Conservation (phyloP, 2,888 invertebrate species). For the Tenthredo scrophulariae region DNA sequence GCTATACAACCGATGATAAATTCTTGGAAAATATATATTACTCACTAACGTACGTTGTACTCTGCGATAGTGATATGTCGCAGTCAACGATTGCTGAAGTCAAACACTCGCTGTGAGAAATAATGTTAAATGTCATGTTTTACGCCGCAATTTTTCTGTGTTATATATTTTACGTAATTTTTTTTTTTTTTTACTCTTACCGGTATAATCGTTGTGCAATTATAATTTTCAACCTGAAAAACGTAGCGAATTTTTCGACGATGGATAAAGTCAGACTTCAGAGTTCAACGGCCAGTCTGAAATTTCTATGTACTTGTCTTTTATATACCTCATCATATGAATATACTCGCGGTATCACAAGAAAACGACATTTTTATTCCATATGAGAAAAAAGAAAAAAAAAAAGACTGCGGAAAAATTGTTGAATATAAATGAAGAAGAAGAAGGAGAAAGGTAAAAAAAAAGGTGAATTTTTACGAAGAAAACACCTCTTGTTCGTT, state of each 20-base stretch:
- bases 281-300: not conserved
- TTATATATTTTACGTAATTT: not conserved
- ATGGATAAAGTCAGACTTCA: not conserved
- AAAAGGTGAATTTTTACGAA: not conserved
- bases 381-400: not conserved
- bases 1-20: not conserved
- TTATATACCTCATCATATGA: not conserved
- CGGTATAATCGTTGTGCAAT: not conserved
- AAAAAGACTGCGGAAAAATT: not conserved
- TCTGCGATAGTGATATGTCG: not conserved
- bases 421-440: not conserved
- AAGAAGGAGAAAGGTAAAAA: not conserved
- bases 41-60: not conserved
- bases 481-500: slow-evolving; percentile 16
- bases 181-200: not conserved
- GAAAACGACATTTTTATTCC: not conserved
- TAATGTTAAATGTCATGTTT: not conserved
- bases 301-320: not conserved
- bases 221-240: not conserved
- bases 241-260: not conserved
- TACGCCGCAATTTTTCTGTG: not conserved
- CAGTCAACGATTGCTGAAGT: not conserved
- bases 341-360: not conserved
- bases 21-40: slow-evolving; percentile 8
- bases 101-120: not conserved